Conservation (phyloP, 2,797 vertebrate species). For the Enteromius afrohamiltoni region DNA sequence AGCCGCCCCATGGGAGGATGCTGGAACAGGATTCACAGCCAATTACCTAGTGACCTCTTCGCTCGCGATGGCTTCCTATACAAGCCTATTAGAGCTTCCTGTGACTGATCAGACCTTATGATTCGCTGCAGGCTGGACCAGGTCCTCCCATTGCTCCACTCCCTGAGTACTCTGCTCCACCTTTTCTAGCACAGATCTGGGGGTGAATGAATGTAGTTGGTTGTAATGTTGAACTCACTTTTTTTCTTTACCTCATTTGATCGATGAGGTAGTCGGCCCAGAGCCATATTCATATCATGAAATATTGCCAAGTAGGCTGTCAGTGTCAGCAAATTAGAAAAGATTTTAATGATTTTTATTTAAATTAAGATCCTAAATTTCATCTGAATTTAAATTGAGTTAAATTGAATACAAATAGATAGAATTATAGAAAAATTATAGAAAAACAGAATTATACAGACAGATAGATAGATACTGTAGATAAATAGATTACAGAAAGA, state of each 20-base stretch:
- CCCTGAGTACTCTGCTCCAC: constrained; percentile 28
- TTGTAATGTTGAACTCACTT: not conserved
- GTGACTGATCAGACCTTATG: constrained; percentile 72
- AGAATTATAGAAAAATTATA: not conserved
- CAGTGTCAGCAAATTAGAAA: constrained; percentile 62
- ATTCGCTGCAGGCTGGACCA: constrained; percentile 60
- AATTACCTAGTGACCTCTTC: constrained; percentile 78
- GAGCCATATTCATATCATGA: constrained; percentile 62
- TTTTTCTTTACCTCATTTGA: constrained; percentile 50
- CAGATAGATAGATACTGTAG: no score
- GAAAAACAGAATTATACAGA: not conserved
- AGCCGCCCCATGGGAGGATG: constrained; percentile 54
- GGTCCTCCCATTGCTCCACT: constrained; percentile 32
- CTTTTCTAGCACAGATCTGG: constrained; percentile 42
- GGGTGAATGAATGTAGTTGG: constrained; percentile 34
- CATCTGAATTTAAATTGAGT: not conserved
- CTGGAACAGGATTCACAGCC: constrained; percentile 60
- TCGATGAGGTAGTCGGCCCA: constrained; percentile 52
- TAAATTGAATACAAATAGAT: not conserved
- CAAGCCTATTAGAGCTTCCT: constrained; percentile 86
- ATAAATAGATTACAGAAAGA: not conserved
- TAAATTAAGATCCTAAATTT: not conserved
- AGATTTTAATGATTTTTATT: constrained; percentile 48
- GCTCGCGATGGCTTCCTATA: constrained; percentile 86
- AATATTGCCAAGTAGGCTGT: constrained; percentile 45